Base-by-base conservation (phyloP, 2,888 invertebrate species). In the Heliconius erato region DNA sequence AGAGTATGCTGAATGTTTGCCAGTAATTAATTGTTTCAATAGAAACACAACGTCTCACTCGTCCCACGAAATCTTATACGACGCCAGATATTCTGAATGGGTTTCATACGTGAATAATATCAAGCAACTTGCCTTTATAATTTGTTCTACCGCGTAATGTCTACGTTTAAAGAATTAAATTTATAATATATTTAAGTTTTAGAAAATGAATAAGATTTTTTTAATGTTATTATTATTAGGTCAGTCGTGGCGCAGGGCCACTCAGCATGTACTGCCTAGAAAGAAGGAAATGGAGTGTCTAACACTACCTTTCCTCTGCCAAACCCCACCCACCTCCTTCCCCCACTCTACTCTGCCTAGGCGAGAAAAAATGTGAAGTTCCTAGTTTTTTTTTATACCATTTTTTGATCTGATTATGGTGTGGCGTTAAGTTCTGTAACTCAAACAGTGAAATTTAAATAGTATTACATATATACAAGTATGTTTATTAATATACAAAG, bases 1-100 rank as follows among this genome's bases (percentile, higher is more conserved):
- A 80, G 74, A 72, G 79, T 65, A 82, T 83, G 86, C 86, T 88
- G 87, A 87, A 87, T 89, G 88, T 89, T 91, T 89, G 88, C 87
- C 86, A 88, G 88, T 90, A 90, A 91, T 91, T 91, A 92, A 92
- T 92, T 89, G 89, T 90, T 91, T 87, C 88, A 89, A 85, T 85
- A 86, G 84, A 81, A 86, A 85, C 83, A 83, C 74, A 76, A 79
- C 85, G 85, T 63, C 80, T 88, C 83, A 85, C 82, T 65, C 77
- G n/a, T 40, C 40, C 63, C 77, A 63, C 67, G 67, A 78, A 65
- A 28, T 28, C 68, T n/a, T 68, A 54, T 26, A 69, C 84, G 84
- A 85, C 83, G 84, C 85, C 83, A 86, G 86, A 86, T 86, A 87
- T 86, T 86, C 82, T 81, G 81, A 83, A 85, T 84, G 86, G 82